Conservation (phyloP, 2,113 vertebrate genomes). For the Glaucidium brasilianum region DNA sequence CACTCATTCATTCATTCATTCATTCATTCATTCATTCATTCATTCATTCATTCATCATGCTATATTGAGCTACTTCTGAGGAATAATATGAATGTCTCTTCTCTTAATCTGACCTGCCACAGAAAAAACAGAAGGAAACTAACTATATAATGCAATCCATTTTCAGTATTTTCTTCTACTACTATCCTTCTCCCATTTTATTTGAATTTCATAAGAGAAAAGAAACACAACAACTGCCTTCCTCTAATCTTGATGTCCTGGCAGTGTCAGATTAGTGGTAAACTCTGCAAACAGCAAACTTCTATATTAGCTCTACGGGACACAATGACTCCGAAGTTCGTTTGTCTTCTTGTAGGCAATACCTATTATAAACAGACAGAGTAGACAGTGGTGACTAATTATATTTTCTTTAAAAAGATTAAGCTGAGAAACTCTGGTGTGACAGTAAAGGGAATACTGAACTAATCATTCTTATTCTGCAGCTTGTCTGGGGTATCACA, state of each 20-base stretch:
- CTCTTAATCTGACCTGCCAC: background rate
- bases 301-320: background rate
- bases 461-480: background rate
- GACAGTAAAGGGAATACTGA: background rate
- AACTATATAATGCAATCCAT: background rate
- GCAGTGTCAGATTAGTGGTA: background rate
- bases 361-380: background rate
- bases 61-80: background rate
- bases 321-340: background rate
- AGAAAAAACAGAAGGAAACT: background rate
- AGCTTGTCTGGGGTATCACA: background rate
- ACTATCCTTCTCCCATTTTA: background rate
- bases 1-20: background rate
- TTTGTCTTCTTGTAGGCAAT: background rate
- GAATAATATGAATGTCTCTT: background rate
- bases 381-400: background rate
- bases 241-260: background rate
- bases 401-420: background rate
- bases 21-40: background rate
- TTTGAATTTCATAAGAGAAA: background rate
- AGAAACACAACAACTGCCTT: background rate
- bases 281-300: background rate
- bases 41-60: background rate
- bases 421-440: background rate
- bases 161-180: background rate